Evolutionary conservation across 2,888 invertebrate species (phyloP), one percentile per base, ranked within the genome.

Genomic region (Leucoma salicis): DNA sequence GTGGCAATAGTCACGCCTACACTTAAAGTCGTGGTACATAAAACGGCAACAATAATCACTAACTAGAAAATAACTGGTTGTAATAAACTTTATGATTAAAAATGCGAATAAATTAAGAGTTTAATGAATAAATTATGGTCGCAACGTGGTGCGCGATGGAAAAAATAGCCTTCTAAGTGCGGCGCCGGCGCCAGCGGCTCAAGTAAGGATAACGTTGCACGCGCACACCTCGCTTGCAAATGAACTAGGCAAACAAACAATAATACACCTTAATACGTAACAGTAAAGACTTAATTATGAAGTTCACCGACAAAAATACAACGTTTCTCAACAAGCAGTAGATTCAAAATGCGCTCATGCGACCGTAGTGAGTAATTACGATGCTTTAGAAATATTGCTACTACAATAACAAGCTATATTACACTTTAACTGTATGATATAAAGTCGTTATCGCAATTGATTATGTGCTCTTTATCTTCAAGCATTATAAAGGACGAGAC

Each of bases 91-190:
- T 53, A 70, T 64, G 7, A 77, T 78, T n/a, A n/a, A 78, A 78
- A 78, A 74, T 66, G 65, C 62, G 66, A 79, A 82, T 85, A 81
- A 81, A 82, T 86, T 81, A 83, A 67, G 46, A 70, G 67, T 74
- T 82, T 82, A 83, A 84, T 86, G 82, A 85, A 88, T 88, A 87
- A 83, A 86, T 87, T 84, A 85, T 80, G 74, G 78, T 67, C 68
- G 71, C 73, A 74, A 70, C 72, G 73, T 68, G 74, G 74, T 73
- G 71, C 59, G 77, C 72, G 71, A 75, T 71, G 73, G 78, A 80
- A 87, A 87, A 88, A 88, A 88, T 82, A 81, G 80, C 78, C 72
- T 65, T 66, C 58, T 76, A 75, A 86, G 79, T 80, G 78, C 83
- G 86, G 84, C 87, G 82, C 82, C 84, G 84, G 84, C 84, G 88